Conservation (phyloP, 2,888 invertebrate species). For the Lypha dubia region DNA sequence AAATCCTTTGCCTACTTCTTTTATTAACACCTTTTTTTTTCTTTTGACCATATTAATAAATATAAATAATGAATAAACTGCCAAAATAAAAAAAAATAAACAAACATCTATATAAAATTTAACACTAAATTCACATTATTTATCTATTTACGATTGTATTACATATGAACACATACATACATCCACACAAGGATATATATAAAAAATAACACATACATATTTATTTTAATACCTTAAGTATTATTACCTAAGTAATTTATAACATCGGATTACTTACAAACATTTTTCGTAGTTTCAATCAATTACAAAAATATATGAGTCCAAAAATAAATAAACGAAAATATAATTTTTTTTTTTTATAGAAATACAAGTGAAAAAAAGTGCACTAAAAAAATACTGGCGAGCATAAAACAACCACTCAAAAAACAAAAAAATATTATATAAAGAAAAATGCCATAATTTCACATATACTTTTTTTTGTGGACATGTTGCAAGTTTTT, state of each 20-base stretch:
- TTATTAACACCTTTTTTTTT: neutral
- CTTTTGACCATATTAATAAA: neutral
- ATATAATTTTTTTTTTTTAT: constrained; percentile 6
- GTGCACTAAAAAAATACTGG: constrained; percentile 49
- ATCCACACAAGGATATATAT: too few relatives aligned
- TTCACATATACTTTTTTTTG: constrained; percentile 52
- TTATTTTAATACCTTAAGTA: constrained; percentile 56
- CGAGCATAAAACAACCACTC: neutral
- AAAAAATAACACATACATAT: constrained; percentile 43
- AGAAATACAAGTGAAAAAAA: constrained; percentile 37
- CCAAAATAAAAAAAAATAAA: constrained; percentile 1
- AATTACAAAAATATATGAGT: constrained; percentile 64
- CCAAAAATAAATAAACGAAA: constrained; percentile 34
- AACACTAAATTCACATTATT: too few relatives aligned
- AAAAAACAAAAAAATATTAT: too few relatives aligned
- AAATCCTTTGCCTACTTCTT: constrained; percentile 22
- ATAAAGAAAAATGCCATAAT: constrained; percentile 67
- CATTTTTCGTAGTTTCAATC: constrained; percentile 67
- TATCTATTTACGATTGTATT: constrained; percentile 32
- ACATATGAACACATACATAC: too few relatives aligned
- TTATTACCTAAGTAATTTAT: constrained; percentile 69
- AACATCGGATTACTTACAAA: constrained; percentile 62
- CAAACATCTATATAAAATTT: too few relatives aligned
- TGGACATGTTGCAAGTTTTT: constrained; percentile 69
- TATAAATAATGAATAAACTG: constrained; percentile 11